Base-by-base conservation (phyloP, 2,113 vertebrate genomes). In the Calyptomena viridis region DNA sequence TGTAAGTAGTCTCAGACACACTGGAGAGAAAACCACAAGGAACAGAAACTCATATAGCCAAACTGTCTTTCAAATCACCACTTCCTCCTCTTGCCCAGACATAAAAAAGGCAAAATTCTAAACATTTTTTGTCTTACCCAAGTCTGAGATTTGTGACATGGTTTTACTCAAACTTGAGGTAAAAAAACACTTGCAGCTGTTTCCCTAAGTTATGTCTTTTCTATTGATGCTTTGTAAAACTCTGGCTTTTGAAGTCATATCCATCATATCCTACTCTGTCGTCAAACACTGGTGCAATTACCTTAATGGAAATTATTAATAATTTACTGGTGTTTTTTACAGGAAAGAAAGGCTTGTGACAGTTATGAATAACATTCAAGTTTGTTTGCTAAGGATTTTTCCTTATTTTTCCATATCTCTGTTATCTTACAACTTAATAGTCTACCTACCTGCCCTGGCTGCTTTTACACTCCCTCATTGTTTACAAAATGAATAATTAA, bases 401-500 rank as follows among this genome's bases (percentile, higher is more conserved):
- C 64, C 83, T 94, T 95, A 93, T 97, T 96, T 95, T 63, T 53
- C 64, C n/a, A 72, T 76, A 93, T 93, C 91, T 97, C 89, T 94
- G 74, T 97, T 96, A 95, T 95, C 83, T 94, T 95, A 96, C 80
- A 92, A 73, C 44, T 44, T 97, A 97, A 94, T 97, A 16, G 39
- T 89, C 81, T 95, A 69, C 66, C 94, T 89, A 72, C 76, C 87
- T 85, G 63, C 47, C 77, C 66, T 87, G 63, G 39, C 87, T 95
- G 88, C 53, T 94, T 97, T 91, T 94, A 82, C 87, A 33, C 44
- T 92, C 91, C 49, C 81, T 95, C 94, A 97, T 97, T 98, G 93
- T 96, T 97, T 97, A 93, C 87, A 68, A 74, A 96, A 97, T 98
- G 94, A 97, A 97, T 98, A 97, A 98, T 97, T 97, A 80, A 97